These are phyloP conservation scores for Periphyllus acericola DNA, from an alignment of 2,888 invertebrate species.

Conservation along the genomic window DNA sequence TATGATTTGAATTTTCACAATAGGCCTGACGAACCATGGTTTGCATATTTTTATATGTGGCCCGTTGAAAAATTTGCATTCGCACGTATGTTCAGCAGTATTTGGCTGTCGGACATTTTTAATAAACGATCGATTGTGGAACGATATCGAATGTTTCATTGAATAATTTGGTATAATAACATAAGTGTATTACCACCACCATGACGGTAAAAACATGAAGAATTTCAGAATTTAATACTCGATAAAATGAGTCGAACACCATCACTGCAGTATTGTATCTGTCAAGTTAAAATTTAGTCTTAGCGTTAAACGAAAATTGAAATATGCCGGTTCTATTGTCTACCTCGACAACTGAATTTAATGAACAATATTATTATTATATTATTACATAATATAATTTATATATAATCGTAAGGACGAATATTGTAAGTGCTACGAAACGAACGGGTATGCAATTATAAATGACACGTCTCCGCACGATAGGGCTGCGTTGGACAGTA, in stretches of 20 bases:
- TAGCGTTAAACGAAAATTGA: not conserved
- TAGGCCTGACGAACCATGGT: too few relatives aligned
- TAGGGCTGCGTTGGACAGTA: not conserved
- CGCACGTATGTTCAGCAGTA: too few relatives aligned
- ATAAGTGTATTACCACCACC: too few relatives aligned
- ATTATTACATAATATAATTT: not conserved
- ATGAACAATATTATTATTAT: not conserved
- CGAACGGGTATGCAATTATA: not conserved
- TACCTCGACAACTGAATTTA: not conserved
- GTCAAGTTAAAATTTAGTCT: not conserved
- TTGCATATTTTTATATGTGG: too few relatives aligned
- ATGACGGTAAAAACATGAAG: not conserved
- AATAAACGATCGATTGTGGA: too few relatives aligned
- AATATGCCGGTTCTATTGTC: constrained; percentile 7
- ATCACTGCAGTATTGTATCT: not conserved
- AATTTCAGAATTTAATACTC: not conserved
- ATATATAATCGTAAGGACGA: not conserved
- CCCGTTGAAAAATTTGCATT: too few relatives aligned
- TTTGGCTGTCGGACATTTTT: too few relatives aligned
- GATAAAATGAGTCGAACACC: not conserved
- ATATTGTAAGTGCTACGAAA: not conserved
- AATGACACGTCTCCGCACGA: not conserved
- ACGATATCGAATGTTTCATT: too few relatives aligned
- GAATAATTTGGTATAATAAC: too few relatives aligned
- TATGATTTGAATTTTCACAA: too few relatives aligned